Evolutionary conservation across 1,140 invertebrate genomes (phyloP).

Genomic region (Heliconius nattereri): DNA sequence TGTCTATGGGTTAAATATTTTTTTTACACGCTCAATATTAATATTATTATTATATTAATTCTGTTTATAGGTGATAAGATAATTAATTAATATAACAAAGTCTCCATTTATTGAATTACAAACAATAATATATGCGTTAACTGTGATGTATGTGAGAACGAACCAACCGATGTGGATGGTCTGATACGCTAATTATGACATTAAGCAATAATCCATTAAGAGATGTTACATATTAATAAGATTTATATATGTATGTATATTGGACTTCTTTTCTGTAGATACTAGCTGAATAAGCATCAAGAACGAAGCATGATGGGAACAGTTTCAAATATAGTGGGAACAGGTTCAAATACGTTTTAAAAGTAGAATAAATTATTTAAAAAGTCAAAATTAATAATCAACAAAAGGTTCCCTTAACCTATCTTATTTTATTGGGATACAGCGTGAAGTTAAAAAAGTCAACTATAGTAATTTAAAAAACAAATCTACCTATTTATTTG

Average conservation of each 20-base stretch:
- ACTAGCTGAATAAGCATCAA: neutral
- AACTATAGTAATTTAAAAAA: too few species aligned
- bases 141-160: neutral
- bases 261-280: neutral
- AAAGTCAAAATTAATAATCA: too few species aligned
- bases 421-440: too few species aligned
- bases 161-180: neutral
- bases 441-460: too few species aligned
- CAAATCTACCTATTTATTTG: too few species aligned
- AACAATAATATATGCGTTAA: constrained; percentile 10
- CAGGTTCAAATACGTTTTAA: too few species aligned
- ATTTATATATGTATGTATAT: neutral
- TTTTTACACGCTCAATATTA: too few species aligned
- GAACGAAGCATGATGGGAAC: neutral
- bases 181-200: neutral
- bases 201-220: constrained; percentile 6
- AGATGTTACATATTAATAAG: constrained; percentile 1
- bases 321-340: too few species aligned
- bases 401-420: too few species aligned
- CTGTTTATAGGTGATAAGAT: neutral
- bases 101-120: neutral
- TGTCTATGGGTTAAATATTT: too few species aligned
- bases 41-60: too few species aligned
- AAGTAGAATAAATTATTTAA: too few species aligned
- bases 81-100: neutral